These are phyloP conservation scores for Pseudomyrmex concolor DNA, from an alignment of 1,140 invertebrate species.

Conservation along the genomic window DNA sequence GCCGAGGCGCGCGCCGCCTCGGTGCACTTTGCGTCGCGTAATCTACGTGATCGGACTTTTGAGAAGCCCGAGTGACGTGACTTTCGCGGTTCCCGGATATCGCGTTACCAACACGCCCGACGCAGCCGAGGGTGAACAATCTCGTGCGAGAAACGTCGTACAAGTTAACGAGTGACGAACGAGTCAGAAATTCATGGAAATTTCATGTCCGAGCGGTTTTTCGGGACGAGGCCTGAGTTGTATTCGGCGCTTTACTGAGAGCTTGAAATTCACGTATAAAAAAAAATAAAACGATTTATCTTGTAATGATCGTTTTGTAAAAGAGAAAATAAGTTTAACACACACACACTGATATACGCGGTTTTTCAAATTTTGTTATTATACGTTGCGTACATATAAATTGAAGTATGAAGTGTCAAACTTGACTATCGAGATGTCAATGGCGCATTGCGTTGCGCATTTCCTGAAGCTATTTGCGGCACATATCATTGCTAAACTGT, in stretches of 20 bases:
- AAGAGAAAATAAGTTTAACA: background rate
- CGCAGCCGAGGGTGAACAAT: slow-evolving; percentile 2
- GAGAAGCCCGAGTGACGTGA: slow-evolving; percentile 18
- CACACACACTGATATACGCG: background rate
- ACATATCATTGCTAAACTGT: slow-evolving; percentile 55
- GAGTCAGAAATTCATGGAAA: background rate
- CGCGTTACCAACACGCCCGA: background rate
- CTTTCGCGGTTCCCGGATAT: slow-evolving; percentile 14
- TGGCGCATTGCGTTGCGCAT: slow-evolving; percentile 21
- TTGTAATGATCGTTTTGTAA: background rate
- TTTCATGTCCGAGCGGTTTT: background rate
- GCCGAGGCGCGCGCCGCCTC: slow-evolving; percentile 28
- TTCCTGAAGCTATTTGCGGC: slow-evolving; percentile 24
- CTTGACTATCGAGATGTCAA: slow-evolving; percentile 18
- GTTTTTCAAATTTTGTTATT: too few relatives aligned
- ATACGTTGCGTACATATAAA: background rate
- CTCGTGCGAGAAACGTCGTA: slow-evolving; percentile 41
- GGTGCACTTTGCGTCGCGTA: slow-evolving; percentile 47
- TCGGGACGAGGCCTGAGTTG: too few relatives aligned
- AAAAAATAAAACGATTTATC: background rate
- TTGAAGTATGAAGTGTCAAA: background rate
- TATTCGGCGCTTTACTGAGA: background rate
- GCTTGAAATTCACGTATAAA: too few relatives aligned
- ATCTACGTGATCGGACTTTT: slow-evolving; percentile 42
- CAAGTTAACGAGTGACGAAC: background rate